phyloP scores from a whole-genome alignment of 2,113 vertebrate genomes.

The Aptenodytes forsteri region DNA sequence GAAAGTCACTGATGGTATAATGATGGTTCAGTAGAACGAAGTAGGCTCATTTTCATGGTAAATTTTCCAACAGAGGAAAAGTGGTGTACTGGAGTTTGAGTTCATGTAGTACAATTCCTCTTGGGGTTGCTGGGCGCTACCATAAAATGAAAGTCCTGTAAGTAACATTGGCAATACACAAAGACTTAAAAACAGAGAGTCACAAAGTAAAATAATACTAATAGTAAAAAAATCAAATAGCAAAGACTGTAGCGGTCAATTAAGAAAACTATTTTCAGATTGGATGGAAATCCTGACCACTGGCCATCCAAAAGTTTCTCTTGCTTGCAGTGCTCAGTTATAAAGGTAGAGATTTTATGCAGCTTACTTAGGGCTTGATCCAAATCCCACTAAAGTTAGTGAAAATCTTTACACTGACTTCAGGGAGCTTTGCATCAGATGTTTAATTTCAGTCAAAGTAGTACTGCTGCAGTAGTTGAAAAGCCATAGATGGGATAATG shows the following conservation, averaged over 20 bases:
- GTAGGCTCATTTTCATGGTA: neutral
- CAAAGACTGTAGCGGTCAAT: neutral
- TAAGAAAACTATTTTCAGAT: neutral
- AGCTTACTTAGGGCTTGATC: neutral
- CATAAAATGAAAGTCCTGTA: neutral
- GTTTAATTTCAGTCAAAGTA: neutral
- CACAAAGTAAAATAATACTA: neutral
- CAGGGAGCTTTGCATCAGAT: neutral
- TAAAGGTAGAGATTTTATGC: neutral
- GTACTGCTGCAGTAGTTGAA: neutral
- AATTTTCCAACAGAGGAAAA: neutral
- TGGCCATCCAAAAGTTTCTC: neutral
- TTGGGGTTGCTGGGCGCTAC: neutral
- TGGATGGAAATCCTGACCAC: neutral
- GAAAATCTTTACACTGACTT: neutral
- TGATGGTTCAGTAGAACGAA: neutral
- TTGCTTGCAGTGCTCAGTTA: neutral
- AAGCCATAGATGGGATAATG: neutral
- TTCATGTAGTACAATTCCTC: neutral
- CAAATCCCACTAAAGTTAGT: neutral
- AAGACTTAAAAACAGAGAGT: neutral
- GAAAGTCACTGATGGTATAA: neutral
- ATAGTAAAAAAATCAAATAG: neutral
- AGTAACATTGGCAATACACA: neutral
- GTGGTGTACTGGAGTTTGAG: neutral